Evolutionary conservation across 2,888 invertebrate genomes (phyloP).

Genomic region (Theodoxus fluviatilis): DNA sequence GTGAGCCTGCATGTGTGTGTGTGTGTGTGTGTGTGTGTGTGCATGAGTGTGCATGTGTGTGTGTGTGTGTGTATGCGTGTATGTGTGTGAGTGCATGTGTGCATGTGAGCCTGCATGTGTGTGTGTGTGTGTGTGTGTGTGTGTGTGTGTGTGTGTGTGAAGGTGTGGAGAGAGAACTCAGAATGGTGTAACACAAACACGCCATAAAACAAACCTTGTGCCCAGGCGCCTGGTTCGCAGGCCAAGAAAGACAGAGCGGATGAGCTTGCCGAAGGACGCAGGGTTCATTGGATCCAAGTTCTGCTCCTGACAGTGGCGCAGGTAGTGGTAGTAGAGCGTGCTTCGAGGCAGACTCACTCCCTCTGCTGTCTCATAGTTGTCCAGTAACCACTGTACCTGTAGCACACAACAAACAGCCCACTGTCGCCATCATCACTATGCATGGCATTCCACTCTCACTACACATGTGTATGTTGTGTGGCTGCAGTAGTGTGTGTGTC

Average conservation of each 20-base stretch:
- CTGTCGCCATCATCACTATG: too few species aligned
- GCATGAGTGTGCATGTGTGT: too few species aligned
- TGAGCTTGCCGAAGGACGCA: conserved; percentile 98
- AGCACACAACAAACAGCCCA: not conserved
- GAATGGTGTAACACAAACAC: not conserved
- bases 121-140: too few species aligned
- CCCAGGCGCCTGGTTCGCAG: conserved; percentile 92
- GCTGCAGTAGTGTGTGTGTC: too few species aligned
- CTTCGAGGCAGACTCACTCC: conserved; percentile 91
- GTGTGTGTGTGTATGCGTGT: too few species aligned
- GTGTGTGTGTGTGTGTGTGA: too few species aligned
- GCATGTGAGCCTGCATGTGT: too few species aligned
- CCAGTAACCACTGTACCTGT: conserved; percentile 81
- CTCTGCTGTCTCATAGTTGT: conserved; percentile 98
- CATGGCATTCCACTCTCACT: conserved; percentile 7
- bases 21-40: too few species aligned
- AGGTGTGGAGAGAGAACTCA: too few species aligned
- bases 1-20: too few species aligned
- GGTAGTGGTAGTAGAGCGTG: conserved; percentile 95
- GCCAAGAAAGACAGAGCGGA: conserved; percentile 96
- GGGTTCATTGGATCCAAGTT: conserved; percentile 98
- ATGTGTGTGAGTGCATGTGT: too few species aligned
- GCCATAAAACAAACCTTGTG: conserved; percentile 73
- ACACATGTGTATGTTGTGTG: not conserved
- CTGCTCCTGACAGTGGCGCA: conserved; percentile 85